Percentiles rank a stretch among this genome's conserved stretches.
These are phyloP conservation scores for Himantopus leucocephalus DNA, from an alignment of 2,113 vertebrate genomes.

Conservation along the genomic window DNA sequence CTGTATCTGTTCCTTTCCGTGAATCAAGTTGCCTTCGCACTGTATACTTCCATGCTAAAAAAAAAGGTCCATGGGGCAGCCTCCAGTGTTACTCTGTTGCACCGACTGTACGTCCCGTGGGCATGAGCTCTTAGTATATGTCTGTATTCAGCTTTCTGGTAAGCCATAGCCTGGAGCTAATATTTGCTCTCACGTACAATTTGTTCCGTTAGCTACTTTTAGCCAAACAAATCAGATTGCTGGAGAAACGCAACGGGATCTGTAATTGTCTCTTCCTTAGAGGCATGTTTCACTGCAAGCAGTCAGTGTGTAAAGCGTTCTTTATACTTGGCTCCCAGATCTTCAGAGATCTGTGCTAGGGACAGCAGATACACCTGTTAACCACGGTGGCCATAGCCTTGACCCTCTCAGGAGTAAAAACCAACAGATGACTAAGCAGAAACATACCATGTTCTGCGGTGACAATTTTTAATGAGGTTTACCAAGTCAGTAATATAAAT, in stretches of 20 bases:
- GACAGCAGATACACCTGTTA: background rate
- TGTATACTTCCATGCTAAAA: background rate
- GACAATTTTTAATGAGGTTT: background rate
- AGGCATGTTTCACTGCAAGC: background rate
- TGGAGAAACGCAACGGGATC: background rate
- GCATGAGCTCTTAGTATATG: background rate
- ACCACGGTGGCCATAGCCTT: background rate
- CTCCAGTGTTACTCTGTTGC: background rate
- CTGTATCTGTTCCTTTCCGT: background rate
- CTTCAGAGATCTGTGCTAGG: background rate
- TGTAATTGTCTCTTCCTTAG: background rate
- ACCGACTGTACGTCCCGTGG: background rate
- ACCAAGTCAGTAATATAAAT: background rate
- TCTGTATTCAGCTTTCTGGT: background rate
- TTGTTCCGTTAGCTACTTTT: background rate
- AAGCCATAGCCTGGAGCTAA: background rate
- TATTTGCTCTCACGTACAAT: background rate
- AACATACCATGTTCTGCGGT: background rate
- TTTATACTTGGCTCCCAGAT: background rate
- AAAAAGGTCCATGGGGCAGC: rapidly evolving
- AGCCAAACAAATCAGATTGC: background rate
- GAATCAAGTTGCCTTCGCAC: background rate
- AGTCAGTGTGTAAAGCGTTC: background rate
- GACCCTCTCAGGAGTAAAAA: background rate
- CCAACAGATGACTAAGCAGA: background rate